Evolutionary conservation across 2,113 vertebrate genomes (phyloP), one percentile per base, ranked within the genome.

Genomic region (Piaya cayana): DNA sequence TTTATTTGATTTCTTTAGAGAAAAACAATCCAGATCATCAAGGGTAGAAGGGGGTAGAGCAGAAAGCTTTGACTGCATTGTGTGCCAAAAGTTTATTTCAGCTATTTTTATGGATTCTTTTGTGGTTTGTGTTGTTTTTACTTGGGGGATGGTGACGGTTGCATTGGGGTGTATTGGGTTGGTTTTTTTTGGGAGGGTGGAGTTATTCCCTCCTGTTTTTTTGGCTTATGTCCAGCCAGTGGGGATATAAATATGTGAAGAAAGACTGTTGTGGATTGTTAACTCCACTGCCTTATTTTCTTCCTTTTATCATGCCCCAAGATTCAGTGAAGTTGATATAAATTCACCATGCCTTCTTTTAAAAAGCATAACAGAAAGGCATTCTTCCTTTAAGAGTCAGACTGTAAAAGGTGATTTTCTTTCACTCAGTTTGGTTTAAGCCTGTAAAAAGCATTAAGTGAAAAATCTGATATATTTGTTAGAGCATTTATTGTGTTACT

Each of bases 401-500:
- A 94, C 97, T 97, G 95, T 97, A 97, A 97, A 98, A 97, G 97
- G 97, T 98, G 97, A 97, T 98, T 98, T 98, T 97, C 96, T 97
- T 97, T 97, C 95, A 97, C 95, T 97, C 93, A 88, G 83, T 98
- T 98, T 95, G 93, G 95, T 97, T 98, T 98, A 98, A 98, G 97
- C 97, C 98, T 98, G 89, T 98, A 98, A 98, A 98, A 98, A 98
- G 97, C 97, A 98, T 98, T 98, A 98, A 97, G 97, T 97, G 97
- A 97, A 98, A 98, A 98, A 98, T 98, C 96, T 98, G 97, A 98
- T 98, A 95, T 97, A 97, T 98, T 98, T 98, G 97, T 98, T 97
- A 96, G 96, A 95, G 96, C 96, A 97, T 97, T 98, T 98, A 97
- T 93, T 98, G 96, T 97, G 97, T 97, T 98, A 96, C 97, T 97